phyloP scores from a whole-genome alignment of 2,888 invertebrate species.

The Epinotia demarniana region DNA sequence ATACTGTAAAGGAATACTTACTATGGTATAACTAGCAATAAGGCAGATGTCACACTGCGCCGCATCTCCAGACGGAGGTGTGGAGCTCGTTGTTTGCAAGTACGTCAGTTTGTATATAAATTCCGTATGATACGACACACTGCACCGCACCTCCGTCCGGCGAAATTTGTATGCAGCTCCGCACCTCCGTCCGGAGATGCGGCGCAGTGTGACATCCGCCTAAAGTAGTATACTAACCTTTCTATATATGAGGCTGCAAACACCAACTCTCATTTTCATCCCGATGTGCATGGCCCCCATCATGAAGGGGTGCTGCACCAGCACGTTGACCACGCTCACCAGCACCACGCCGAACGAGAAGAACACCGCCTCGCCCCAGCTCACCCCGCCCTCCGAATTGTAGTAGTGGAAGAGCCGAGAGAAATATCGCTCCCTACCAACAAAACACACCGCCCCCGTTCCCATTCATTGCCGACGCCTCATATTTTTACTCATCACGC shows the following conservation, averaged over 20 bases:
- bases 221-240: constrained; percentile 84
- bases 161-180: no score
- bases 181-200: no score
- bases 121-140: no score
- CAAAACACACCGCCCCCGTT: background rate
- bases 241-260: constrained; percentile 93
- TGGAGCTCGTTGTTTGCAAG: no score
- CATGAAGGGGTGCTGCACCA: constrained; percentile 88
- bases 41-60: no score
- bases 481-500: no score
- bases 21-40: background rate
- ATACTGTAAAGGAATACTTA: no score
- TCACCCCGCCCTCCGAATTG: constrained; percentile 75
- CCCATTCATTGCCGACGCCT: no score
- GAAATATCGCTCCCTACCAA: constrained; percentile 83
- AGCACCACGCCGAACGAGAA: constrained; percentile 87
- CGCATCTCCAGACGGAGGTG: no score
- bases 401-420: constrained; percentile 86
- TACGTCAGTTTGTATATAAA: no score
- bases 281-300: constrained; percentile 91
- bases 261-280: constrained; percentile 91
- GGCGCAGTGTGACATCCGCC: no score
- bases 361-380: constrained; percentile 86
- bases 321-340: constrained; percentile 86
- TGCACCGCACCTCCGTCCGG: no score